A percentile compares a stretch with the other conserved stretches of the same genome.
Conservation (phyloP, 2,888 invertebrate species). For the Congeria kusceri region DNA sequence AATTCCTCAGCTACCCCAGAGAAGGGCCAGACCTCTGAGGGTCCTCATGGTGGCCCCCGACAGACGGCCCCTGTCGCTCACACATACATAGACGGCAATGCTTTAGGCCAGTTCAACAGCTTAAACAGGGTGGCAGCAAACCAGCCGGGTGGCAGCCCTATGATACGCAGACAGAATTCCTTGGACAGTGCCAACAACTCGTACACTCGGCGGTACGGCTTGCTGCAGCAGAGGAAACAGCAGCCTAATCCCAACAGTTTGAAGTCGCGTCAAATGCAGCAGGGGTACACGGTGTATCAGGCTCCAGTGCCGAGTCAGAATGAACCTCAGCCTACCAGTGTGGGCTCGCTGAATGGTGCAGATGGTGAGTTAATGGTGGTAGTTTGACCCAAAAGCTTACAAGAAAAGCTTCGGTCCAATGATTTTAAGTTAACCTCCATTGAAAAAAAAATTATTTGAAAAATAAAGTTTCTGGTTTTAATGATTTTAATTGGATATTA, state of each 20-base stretch:
- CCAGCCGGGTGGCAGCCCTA: constrained; percentile 31
- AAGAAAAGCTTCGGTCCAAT: too few relatives aligned
- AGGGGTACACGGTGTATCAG: constrained; percentile 65
- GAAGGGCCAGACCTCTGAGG: constrained; percentile 33
- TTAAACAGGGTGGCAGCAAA: constrained; percentile 52
- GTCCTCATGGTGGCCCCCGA: constrained; percentile 41
- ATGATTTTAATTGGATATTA: too few relatives aligned
- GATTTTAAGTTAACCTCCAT: too few relatives aligned
- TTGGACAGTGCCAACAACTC: constrained; percentile 55
- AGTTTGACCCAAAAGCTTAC: not conserved
- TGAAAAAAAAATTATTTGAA: too few relatives aligned
- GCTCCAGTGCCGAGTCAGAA: constrained; percentile 67
- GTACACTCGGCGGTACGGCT: constrained; percentile 67
- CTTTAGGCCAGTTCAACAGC: constrained; percentile 70
- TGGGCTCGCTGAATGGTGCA: constrained; percentile 12
- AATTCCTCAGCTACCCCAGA: constrained; percentile 52
- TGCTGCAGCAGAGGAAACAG: constrained; percentile 74
- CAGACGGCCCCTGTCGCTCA: constrained; percentile 75
- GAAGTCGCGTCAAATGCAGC: constrained; percentile 47
- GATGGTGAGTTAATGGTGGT: constrained; percentile 28
- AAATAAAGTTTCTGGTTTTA: too few relatives aligned
- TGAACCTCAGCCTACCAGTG: constrained; percentile 52
- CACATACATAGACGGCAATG: constrained; percentile 80
- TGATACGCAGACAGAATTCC: constrained; percentile 52
- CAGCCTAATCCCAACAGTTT: constrained; percentile 69